Evolutionary conservation across 2,797 vertebrate genomes (phyloP).

Genomic region (Gymnothorax reevesii): DNA sequence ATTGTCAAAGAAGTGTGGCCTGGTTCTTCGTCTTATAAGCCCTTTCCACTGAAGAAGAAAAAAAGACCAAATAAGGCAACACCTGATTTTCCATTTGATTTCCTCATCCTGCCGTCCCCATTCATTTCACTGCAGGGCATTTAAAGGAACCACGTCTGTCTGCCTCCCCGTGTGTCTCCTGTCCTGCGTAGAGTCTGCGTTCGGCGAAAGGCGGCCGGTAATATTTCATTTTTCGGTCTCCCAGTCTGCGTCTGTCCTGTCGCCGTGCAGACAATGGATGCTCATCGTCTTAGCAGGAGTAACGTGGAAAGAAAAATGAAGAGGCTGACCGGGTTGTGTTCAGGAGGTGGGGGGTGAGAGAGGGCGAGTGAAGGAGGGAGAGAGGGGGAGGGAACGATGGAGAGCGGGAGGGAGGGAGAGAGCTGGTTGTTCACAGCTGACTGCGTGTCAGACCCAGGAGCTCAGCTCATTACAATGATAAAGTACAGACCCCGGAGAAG

Average conservation of each 20-base stretch:
- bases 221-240: conserved; percentile 19
- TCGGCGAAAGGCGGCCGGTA: conserved; percentile 27
- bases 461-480: conserved; percentile 44
- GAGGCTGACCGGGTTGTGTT: conserved; percentile 37
- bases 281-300: conserved; percentile 39
- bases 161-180: conserved; percentile 9
- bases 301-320: conserved; percentile 49
- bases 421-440: conserved; percentile 43
- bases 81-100: not conserved
- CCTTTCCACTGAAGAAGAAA: not conserved
- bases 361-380: no score
- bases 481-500: conserved; percentile 31
- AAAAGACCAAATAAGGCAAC: not conserved
- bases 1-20: conserved; percentile 4
- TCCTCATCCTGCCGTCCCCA: not conserved
- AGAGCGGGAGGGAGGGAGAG: not conserved
- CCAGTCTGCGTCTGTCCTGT: conserved; percentile 29
- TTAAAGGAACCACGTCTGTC: not conserved
- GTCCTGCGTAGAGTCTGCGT: conserved; percentile 32
- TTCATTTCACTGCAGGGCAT: not conserved
- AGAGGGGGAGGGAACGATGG: no score
- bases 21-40: not conserved
- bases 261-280: conserved; percentile 26
- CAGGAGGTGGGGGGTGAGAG: conserved; percentile 25
- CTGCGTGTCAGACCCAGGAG: conserved; percentile 38